Conservation (phyloP, 2,113 vertebrate species). For the Equus quagga region DNA sequence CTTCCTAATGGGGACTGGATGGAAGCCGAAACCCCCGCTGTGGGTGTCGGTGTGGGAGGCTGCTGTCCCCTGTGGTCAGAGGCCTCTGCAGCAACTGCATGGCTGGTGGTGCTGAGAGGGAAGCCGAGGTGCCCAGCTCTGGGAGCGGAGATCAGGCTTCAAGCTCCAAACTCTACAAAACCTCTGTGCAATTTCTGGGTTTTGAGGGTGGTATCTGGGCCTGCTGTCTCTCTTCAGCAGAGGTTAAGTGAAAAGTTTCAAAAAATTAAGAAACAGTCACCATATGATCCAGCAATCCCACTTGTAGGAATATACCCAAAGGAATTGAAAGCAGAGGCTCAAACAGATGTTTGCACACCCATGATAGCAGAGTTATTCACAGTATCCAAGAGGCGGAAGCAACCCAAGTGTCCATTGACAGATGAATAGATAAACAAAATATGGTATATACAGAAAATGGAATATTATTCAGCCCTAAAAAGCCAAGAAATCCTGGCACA, state of each 20-base stretch:
- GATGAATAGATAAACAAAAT: not conserved
- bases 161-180: not conserved
- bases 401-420: no score
- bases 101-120: not conserved
- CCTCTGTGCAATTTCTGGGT: not conserved
- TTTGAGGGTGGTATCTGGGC: not conserved
- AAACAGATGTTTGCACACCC: not conserved
- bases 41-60: no score
- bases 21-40: not conserved
- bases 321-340: not conserved
- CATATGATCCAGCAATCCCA: not conserved
- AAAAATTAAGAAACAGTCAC: constrained; percentile 13
- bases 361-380: not conserved
- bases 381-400: not conserved
- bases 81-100: fast-evolving
- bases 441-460: fast-evolving
- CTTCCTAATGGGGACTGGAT: no score
- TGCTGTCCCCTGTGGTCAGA: not conserved
- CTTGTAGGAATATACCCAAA: not conserved
- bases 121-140: not conserved
- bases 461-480: not conserved
- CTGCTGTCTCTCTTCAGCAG: not conserved
- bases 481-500: not conserved
- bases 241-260: not conserved
- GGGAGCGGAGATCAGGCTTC: not conserved